Percentiles rank a stretch among this genome's conserved stretches.
Evolutionary conservation across 2,113 vertebrate species (phyloP).

Genomic region (Nerophis lumbriciformis): DNA sequence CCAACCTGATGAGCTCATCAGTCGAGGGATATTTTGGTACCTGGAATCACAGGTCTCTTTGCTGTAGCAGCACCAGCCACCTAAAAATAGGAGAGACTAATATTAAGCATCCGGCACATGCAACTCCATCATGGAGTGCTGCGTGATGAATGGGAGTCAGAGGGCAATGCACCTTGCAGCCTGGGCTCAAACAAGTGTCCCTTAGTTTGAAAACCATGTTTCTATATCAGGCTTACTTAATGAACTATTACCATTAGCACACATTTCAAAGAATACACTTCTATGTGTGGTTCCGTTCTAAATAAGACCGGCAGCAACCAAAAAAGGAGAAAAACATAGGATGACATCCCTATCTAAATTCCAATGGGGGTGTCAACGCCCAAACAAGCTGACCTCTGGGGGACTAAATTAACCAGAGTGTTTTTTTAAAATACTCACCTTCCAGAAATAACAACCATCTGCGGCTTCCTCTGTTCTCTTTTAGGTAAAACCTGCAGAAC

Average conservation of each 20-base stretch:
- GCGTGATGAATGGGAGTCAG: slow-evolving; percentile 31
- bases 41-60: slow-evolving; percentile 77
- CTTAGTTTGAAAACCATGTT: slow-evolving; percentile 10
- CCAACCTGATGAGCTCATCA: slow-evolving; percentile 76
- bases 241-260: too few relatives aligned
- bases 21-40: slow-evolving; percentile 75
- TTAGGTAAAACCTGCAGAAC: slow-evolving; percentile 69
- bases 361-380: slow-evolving; percentile 26
- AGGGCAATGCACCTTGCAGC: slow-evolving; percentile 43
- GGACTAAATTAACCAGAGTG: slow-evolving; percentile 58
- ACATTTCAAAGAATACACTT: not conserved
- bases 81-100: slow-evolving; percentile 70
- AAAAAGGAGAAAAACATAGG: slow-evolving; percentile 44
- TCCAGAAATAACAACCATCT: slow-evolving; percentile 76
- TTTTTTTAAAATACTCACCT: slow-evolving; percentile 71
- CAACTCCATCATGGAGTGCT: slow-evolving; percentile 28
- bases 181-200: not conserved
- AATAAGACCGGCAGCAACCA: slow-evolving; percentile 13
- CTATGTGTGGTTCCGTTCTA: not conserved
- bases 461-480: slow-evolving; percentile 75
- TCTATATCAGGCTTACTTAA: not conserved
- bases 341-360: slow-evolving; percentile 55
- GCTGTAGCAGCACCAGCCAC: slow-evolving; percentile 77
- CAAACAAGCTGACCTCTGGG: slow-evolving; percentile 54
- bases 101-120: slow-evolving; percentile 49